Evolutionary conservation across 2,797 vertebrate species (phyloP).

Genomic region (Lacerta viridis): DNA sequence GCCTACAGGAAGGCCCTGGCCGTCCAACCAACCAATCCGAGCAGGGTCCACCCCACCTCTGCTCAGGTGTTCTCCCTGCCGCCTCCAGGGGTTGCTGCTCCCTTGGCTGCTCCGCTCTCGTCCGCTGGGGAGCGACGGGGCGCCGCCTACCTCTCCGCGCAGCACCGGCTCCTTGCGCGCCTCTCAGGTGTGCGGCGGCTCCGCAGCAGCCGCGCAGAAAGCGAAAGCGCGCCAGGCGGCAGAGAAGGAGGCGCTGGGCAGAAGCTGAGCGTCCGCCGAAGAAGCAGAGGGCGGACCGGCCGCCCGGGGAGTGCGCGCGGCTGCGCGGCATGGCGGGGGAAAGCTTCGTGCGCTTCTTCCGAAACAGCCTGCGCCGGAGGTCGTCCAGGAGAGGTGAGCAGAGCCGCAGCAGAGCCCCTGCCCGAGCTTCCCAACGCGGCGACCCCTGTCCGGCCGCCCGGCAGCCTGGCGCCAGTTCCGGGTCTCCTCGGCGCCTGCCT

Average conservation of each 20-base stretch:
- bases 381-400: constrained; percentile 28
- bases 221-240: not conserved
- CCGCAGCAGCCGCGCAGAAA: not conserved
- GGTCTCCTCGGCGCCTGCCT: not conserved
- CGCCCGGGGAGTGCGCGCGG: not conserved
- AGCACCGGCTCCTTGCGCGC: not conserved
- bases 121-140: not conserved
- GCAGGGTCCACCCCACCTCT: not conserved
- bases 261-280: not conserved
- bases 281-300: not conserved
- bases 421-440: not conserved
- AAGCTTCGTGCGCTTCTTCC: constrained; percentile 69
- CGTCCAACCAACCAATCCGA: too few species aligned
- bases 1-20: too few species aligned
- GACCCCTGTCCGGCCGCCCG: accelerated
- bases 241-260: not conserved
- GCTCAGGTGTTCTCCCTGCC: constrained; percentile 3
- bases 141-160: not conserved
- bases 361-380: constrained; percentile 61
- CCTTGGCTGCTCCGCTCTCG: not conserved
- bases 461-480: not conserved
- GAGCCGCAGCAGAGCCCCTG: not conserved
- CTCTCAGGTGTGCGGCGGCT: constrained; percentile 19
- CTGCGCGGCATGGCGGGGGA: constrained; percentile 67
- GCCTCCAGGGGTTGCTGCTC: not conserved